These are phyloP conservation scores for Micrasema minimum DNA, from an alignment of 1,140 invertebrate species.

Conservation along the genomic window DNA sequence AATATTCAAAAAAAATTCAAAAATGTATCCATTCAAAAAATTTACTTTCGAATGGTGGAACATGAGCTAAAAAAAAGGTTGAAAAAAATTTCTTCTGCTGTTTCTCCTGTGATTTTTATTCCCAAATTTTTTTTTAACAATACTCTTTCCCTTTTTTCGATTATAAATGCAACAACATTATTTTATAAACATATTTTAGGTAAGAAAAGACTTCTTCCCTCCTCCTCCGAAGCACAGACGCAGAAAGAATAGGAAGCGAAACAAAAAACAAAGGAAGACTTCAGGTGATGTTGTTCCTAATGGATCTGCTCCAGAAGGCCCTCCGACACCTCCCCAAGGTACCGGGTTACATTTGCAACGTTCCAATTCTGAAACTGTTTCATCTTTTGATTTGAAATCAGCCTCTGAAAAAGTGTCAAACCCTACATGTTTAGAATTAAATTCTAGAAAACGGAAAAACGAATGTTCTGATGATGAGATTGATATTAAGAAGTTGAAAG, in stretches of 20 bases:
- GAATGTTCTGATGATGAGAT: slow-evolving; percentile 20
- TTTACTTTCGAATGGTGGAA: too few relatives aligned
- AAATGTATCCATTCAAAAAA: too few relatives aligned
- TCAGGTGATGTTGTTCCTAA: neutral
- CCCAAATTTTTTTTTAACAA: too few relatives aligned
- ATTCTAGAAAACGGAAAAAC: slow-evolving; percentile 35
- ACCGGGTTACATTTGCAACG: slow-evolving; percentile 29
- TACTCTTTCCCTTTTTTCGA: too few relatives aligned
- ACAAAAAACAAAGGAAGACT: slow-evolving; percentile 39
- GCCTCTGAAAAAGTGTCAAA: slow-evolving; percentile 6
- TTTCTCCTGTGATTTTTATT: too few relatives aligned
- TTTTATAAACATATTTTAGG: too few relatives aligned
- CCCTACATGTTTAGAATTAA: neutral
- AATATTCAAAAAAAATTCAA: too few relatives aligned
- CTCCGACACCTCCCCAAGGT: slow-evolving; percentile 28
- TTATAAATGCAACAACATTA: too few relatives aligned
- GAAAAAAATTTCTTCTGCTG: too few relatives aligned
- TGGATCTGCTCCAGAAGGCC: neutral
- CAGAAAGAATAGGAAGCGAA: slow-evolving; percentile 51
- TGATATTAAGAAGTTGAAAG: slow-evolving; percentile 27
- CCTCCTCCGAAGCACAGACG: slow-evolving; percentile 68
- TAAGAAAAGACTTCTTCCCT: slow-evolving; percentile 73
- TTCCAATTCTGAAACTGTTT: slow-evolving; percentile 1
- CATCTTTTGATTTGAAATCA: slow-evolving; percentile 7
- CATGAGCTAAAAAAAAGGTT: too few relatives aligned